phyloP scores from a whole-genome alignment of 2,797 vertebrate species.

The Phaenicophaeus curvirostris region DNA sequence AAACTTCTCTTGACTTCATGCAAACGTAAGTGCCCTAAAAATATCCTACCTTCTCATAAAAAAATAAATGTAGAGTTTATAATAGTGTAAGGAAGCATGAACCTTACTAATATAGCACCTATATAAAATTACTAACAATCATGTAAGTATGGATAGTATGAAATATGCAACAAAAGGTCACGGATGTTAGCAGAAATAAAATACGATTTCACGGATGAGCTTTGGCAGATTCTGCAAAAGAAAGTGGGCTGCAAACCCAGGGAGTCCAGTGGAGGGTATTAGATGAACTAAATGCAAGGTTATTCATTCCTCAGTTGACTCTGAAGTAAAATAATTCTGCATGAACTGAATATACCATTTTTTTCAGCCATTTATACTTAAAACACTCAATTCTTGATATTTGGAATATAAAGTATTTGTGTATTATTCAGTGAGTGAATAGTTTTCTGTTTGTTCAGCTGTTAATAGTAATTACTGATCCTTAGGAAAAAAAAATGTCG shows the following conservation, averaged over 20 bases:
- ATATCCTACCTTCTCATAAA: neutral
- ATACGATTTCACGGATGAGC: neutral
- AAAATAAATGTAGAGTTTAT: neutral
- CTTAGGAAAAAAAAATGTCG: neutral
- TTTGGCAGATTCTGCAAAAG: neutral
- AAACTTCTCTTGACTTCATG: neutral
- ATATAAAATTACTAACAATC: neutral
- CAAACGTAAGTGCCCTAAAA: neutral
- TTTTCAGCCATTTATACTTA: neutral
- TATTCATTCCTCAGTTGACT: neutral
- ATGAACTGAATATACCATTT: neutral
- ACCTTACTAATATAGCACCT: neutral
- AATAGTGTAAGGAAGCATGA: neutral
- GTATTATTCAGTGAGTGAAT: neutral
- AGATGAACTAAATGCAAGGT: neutral
- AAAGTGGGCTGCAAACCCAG: neutral
- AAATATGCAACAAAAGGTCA: neutral
- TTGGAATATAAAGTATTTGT: neutral
- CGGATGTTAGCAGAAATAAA: neutral
- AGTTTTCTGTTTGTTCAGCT: neutral
- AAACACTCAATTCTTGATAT: neutral
- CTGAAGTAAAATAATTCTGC: neutral
- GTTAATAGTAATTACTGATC: neutral
- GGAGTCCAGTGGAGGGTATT: neutral
- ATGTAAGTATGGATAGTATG: neutral